These are phyloP conservation scores for Hydra vulgaris DNA, from an alignment of 30 jellyfish, hydroid and myxozoan species.

Conservation along the genomic window DNA sequence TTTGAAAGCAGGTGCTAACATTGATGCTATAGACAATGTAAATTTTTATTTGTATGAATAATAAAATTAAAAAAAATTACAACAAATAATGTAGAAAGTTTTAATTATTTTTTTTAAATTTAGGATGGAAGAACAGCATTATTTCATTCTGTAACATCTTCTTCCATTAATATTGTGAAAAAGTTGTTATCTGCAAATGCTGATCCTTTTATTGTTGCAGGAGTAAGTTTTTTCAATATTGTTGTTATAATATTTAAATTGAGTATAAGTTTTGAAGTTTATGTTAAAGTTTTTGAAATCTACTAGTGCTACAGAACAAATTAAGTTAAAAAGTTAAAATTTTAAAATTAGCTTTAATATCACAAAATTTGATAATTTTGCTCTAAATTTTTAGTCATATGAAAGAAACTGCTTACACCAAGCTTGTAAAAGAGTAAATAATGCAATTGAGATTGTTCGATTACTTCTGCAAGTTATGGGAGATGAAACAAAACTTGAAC, in stretches of 20 bases:
- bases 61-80: too few relatives aligned
- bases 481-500: constrained; percentile 56
- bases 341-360: neutral
- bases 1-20: constrained; percentile 53
- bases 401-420: constrained; percentile 80
- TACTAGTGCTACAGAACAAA: too few relatives aligned
- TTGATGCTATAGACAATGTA: constrained; percentile 79
- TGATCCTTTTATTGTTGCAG: constrained; percentile 73
- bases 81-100: neutral
- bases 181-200: constrained; percentile 53
- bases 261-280: too few relatives aligned
- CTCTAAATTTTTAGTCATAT: constrained; percentile 28
- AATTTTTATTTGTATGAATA: neutral
- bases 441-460: constrained; percentile 70
- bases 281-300: too few relatives aligned
- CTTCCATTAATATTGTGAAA: constrained; percentile 52
- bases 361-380: neutral
- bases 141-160: constrained; percentile 60
- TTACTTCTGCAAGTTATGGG: constrained; percentile 54
- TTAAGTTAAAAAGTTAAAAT: too few relatives aligned
- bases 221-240: constrained; percentile 37
- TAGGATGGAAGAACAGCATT: constrained; percentile 93
- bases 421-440: constrained; percentile 69
- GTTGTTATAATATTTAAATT: neutral
- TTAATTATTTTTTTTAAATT: neutral